Base-by-base conservation (phyloP, 2,113 vertebrate genomes). In the Colaptes auratus region DNA sequence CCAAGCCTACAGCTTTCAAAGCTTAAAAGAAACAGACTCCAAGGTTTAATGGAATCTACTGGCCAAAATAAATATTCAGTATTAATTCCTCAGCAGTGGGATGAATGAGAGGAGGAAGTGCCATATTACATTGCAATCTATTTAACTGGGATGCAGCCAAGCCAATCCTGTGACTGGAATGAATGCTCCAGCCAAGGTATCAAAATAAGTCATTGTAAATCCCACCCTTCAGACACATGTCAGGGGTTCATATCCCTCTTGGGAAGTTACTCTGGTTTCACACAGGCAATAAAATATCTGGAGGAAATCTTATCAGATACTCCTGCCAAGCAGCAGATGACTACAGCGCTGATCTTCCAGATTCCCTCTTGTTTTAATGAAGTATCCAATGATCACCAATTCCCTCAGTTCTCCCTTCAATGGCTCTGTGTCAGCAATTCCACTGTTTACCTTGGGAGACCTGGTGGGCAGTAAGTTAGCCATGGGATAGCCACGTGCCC, bases 81-180 rank as follows among this genome's bases (percentile, higher is more conserved):
- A 94, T 91, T 94, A 95, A 95, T 65, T 94, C 76, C 80, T 83
- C 88, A 78, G 93, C 72, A 75, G 89, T 36, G 59, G 69, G 53
- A 88, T 92, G 88, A 96, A 96, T 89, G 90, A 96, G 74, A 93
- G 71, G 74, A 93, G 83, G 90, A 90, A 94, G 79, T 88, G 70
- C 82, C 76, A 84, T 66, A 91, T 92, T 91, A 90, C 79, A 31
- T 7, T 88, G 82, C 89, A 81, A 88, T 79, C 84, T 89, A 91
- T 87, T 93, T 73, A 73, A 82, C 65, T 96, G 94, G 85, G 79
- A 28, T 44, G 36, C 48, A 82, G 93, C 96, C 95, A 94, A 95
- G 85, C 53, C 69, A 94, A 92, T 46, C 12, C 9, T 94, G 85
- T 50, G 91, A 90, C 82, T 91, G 80, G 23, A 89, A 90, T 44